Evolutionary conservation across 2,888 invertebrate species (phyloP).

Genomic region (Zhengitettix transpicula): DNA sequence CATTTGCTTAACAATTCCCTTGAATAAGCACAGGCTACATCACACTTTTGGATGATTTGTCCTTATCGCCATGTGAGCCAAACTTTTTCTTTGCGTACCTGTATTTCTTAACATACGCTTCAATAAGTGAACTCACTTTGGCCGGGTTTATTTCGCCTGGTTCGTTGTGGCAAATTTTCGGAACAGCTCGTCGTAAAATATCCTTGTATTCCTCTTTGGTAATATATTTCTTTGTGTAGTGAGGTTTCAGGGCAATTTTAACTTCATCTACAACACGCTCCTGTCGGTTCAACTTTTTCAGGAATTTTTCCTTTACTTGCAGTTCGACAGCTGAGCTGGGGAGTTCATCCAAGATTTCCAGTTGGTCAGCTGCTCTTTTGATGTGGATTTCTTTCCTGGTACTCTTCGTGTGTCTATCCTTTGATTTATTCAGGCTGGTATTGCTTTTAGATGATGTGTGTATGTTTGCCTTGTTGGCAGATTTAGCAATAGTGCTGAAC

Average conservation of each 20-base stretch:
- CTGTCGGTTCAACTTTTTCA: slow-evolving; percentile 36
- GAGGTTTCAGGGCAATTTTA: slow-evolving; percentile 86
- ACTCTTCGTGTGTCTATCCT: slow-evolving; percentile 15
- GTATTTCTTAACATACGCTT: slow-evolving; percentile 82
- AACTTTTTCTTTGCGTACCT: slow-evolving; percentile 32
- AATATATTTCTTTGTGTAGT: slow-evolving; percentile 85
- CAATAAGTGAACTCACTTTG: slow-evolving; percentile 83
- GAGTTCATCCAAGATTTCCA: slow-evolving; percentile 72
- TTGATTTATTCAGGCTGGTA: slow-evolving; percentile 14
- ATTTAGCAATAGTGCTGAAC: slow-evolving; percentile 5
- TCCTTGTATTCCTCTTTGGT: slow-evolving; percentile 95
- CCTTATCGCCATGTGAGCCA: too few species aligned
- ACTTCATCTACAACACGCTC: slow-evolving; percentile 96
- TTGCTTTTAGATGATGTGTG: slow-evolving; percentile 17
- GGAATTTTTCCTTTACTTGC: slow-evolving; percentile 85
- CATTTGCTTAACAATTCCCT: too few species aligned
- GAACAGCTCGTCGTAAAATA: slow-evolving; percentile 86
- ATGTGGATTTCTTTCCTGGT: slow-evolving; percentile 48
- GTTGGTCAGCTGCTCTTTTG: slow-evolving; percentile 61
- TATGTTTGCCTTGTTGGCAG: neutral
- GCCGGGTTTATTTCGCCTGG: slow-evolving; percentile 91
- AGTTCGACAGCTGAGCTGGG: slow-evolving; percentile 87
- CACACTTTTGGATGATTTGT: too few species aligned
- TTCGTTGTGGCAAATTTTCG: slow-evolving; percentile 97
- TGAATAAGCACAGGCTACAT: too few species aligned